Evolutionary conservation across 2,113 vertebrate genomes (phyloP), one percentile per base, ranked within the genome.

Genomic region (Petrocephalus microphthalmus): DNA sequence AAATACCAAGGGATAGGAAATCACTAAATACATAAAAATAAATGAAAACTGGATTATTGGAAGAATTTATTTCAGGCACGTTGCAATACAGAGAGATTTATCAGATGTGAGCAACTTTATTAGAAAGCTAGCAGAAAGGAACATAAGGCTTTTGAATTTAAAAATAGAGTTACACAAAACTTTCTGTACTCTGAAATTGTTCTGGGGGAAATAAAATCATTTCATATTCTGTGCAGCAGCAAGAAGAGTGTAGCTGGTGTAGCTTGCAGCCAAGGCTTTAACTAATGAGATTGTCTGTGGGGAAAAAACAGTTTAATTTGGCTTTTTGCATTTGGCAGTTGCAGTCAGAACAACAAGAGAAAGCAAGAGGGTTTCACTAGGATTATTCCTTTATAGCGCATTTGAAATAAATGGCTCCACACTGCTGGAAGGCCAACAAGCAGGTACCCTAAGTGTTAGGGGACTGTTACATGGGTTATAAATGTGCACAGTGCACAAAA

Each of bases 271-370:
- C 25, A 84, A 52, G 45, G 45, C 64, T 87, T n/a, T 53, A 87
- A 87, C 49, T 78, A 47, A 56, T 88, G 51, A 57, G 22, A 56
- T 57, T 87, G 54, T n/a, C 71, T 88, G 49, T 42, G 51, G 87
- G 78, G 25, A 20, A 88, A 81, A 81, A 81, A 37, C 22, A 49
- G 60, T 78, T 78, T 78, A 33, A 74, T 47, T 15, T 29, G 29
- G 8, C 33, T 54, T 42, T 83, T 45, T 57, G 19, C 74, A 51
- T 74, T 45, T 87, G 42, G 45, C 67, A 78, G 47, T 52, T 6
- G 45, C 54, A 57, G 29, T 52, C 33, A 17, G 51, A n/a, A 52
- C 52, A 88, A 33, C n/a, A 37, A 67, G n/a, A 49, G 84, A 49
- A 78, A 20, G 37, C 11, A 74, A 37, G 29, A 74, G 29, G 15